phyloP scores from a whole-genome alignment of 2,113 vertebrate species.

The Chaetodon auriga region DNA sequence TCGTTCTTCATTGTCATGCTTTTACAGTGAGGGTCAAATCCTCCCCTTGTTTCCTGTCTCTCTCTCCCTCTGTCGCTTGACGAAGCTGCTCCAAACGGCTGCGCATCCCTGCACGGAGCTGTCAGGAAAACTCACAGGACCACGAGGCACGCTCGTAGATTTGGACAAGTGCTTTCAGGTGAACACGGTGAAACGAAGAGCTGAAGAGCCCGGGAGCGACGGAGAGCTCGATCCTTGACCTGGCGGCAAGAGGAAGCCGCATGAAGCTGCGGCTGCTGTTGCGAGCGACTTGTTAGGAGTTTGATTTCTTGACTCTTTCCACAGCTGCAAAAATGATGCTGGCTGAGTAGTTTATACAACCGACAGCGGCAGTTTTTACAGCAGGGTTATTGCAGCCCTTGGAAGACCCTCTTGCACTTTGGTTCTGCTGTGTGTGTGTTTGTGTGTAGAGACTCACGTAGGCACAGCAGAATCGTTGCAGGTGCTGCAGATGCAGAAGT shows the following conservation, averaged over 20 bases:
- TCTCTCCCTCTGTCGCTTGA: slow-evolving; percentile 19
- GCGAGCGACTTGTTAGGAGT: slow-evolving; percentile 48
- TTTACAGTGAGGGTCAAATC: slow-evolving; percentile 3
- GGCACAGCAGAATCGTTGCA: slow-evolving; percentile 13
- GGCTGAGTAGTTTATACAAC: background rate
- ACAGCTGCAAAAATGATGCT: background rate
- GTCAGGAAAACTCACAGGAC: slow-evolving; percentile 22
- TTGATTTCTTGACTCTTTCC: slow-evolving; percentile 47
- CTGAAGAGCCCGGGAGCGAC: background rate
- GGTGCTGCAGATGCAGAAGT: slow-evolving; percentile 46
- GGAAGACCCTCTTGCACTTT: slow-evolving; percentile 4
- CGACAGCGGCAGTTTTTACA: background rate
- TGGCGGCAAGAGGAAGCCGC: background rate
- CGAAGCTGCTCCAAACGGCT: slow-evolving; percentile 16
- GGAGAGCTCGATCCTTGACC: background rate
- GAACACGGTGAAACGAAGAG: too few relatives aligned
- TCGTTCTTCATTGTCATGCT: background rate
- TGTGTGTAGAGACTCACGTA: slow-evolving; percentile 12
- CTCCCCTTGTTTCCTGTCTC: background rate
- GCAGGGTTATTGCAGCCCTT: background rate
- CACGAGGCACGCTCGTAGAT: background rate
- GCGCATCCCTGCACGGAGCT: slow-evolving; percentile 63
- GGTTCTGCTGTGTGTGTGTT: background rate
- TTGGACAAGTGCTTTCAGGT: background rate
- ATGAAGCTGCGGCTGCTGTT: slow-evolving; percentile 7